Base-by-base conservation (phyloP, 2,888 invertebrate species). In the Microctonus brassicae region DNA sequence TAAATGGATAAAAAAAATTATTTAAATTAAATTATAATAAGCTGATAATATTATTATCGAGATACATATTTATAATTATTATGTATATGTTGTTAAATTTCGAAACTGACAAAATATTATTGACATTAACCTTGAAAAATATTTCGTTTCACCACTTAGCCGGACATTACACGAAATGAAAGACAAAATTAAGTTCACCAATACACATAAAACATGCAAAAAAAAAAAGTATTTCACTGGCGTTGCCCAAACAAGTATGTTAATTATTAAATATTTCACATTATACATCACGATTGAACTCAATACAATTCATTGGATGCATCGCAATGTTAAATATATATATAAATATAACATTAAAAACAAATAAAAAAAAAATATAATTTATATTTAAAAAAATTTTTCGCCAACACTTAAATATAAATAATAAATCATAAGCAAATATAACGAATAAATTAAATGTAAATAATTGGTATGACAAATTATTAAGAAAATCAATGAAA, bases 401-500 rank as follows among this genome's bases (percentile, higher is more conserved):
- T n/a, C n/a, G n/a, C n/a, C n/a, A n/a, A n/a, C n/a, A n/a, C n/a
- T 5, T 13, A 0, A n/a, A 36, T 9, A 0, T 10, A 36, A 36
- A 36, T 36, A 36, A 36, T 10, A 9, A 36, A 10, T 2, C 6
- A 39, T 4, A n/a, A n/a, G 22, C 13, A 61, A 22, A 24, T 26
- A 0, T 57, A n/a, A 0, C 17, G 17, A 26, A 22, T 57, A 3
- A 20, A 63, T 34, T 33, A 33, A 42, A 36, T 7, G 24, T 24
- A 34, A 33, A 53, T 29, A 64, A 29, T 29, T 29, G 29, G 7
- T 53, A 53, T 1, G 13, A 34, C 11, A 53, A 64, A 53, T 29
- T 26, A 29, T 67, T 1, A 55, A 39, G 20, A 67, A 58, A 60
- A 68, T 61, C 9, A 65, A 66, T 6, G 26, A 62, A 24, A 52